A percentile compares a stretch with the other conserved stretches of the same genome.
Evolutionary conservation across 2,888 invertebrate species (phyloP).

Genomic region (Thymelicus sylvestris): DNA sequence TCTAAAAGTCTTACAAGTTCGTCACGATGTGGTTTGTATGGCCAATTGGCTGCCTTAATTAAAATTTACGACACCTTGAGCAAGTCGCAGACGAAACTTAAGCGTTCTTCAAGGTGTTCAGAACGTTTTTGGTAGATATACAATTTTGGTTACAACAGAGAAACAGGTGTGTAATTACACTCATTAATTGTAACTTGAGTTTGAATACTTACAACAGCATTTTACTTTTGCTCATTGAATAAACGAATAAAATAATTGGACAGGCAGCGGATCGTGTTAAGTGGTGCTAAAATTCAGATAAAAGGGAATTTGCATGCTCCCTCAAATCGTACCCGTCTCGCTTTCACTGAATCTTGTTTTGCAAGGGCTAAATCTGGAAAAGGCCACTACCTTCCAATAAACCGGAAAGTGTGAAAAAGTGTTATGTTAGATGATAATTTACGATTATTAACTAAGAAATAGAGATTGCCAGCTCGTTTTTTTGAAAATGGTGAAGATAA

Average conservation of each 20-base stretch:
- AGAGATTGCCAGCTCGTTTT: too few relatives aligned
- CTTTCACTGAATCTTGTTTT: slow-evolving; percentile 33
- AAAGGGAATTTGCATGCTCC: slow-evolving; percentile 50
- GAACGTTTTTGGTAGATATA: background rate
- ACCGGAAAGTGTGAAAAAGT: slow-evolving; percentile 14
- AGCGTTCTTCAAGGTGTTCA: slow-evolving; percentile 16
- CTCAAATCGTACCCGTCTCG: slow-evolving; percentile 35
- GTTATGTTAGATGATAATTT: slow-evolving; percentile 9
- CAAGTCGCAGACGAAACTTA: slow-evolving; percentile 13
- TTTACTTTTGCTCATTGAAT: slow-evolving; percentile 33
- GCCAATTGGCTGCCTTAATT: slow-evolving; percentile 3
- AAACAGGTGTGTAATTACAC: slow-evolving; percentile 12
- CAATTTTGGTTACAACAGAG: slow-evolving; percentile 9
- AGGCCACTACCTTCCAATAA: slow-evolving; percentile 18
- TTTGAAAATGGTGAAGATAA: too few relatives aligned
- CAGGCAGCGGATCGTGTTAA: slow-evolving; percentile 44
- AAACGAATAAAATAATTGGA: slow-evolving; percentile 41
- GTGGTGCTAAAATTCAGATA: slow-evolving; percentile 51
- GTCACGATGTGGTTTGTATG: slow-evolving; percentile 2
- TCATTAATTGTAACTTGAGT: slow-evolving; percentile 18
- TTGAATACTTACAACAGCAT: slow-evolving; percentile 15
- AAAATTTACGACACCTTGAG: slow-evolving; percentile 19
- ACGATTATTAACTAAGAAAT: background rate
- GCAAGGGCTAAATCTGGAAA: slow-evolving; percentile 28
- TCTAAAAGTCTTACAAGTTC: slow-evolving; percentile 4